Conservation (phyloP, 2,113 vertebrate genomes). For the Daboia siamensis region DNA sequence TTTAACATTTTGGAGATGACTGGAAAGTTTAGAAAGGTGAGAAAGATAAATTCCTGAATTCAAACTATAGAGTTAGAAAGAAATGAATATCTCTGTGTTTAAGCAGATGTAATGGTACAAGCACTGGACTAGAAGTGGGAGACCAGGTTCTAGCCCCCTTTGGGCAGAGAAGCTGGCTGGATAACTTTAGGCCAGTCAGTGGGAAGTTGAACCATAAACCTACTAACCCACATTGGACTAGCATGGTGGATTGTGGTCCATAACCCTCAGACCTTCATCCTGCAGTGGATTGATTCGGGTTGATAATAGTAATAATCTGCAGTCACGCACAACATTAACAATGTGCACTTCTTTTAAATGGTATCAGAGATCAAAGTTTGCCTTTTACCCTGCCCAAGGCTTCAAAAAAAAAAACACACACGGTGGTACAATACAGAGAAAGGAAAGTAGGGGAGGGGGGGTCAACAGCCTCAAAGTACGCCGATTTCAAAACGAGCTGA, state of each 20-base stretch:
- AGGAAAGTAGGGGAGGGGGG: not conserved
- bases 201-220: not conserved
- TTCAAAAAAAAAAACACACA: not conserved
- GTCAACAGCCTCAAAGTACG: not conserved
- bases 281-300: not conserved
- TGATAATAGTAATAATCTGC: not conserved
- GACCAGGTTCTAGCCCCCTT: not conserved
- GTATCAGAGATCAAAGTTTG: not conserved
- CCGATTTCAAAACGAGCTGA: slow-evolving; percentile 5
- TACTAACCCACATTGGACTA: not conserved
- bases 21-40: not conserved
- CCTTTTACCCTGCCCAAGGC: not conserved
- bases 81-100: not conserved
- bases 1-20: not conserved
- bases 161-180: not conserved
- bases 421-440: not conserved
- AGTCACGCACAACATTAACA: not conserved
- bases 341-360: not conserved
- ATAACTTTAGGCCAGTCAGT: not conserved
- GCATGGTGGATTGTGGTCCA: not conserved
- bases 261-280: not conserved
- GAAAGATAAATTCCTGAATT: not conserved
- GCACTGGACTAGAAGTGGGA: not conserved
- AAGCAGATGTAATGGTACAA: not conserved
- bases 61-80: not conserved